Conservation (phyloP, 2,888 invertebrate species). For the Ceriagrion tenellum region DNA sequence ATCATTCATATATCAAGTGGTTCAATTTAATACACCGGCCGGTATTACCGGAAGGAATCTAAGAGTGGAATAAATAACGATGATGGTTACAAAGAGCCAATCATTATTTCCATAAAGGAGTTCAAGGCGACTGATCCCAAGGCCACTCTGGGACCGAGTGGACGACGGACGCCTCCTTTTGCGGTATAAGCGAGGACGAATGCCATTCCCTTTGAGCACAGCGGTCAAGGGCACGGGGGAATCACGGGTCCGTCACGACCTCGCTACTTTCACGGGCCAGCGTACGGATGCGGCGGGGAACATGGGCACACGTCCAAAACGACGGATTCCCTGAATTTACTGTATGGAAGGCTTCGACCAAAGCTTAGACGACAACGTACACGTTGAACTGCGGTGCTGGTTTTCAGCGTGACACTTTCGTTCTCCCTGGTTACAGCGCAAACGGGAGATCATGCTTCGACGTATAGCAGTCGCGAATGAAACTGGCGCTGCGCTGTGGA, state of each 20-base stretch:
- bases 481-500: no score
- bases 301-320: neutral
- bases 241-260: neutral
- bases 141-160: neutral
- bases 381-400: no score
- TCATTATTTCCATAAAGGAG: neutral
- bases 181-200: neutral
- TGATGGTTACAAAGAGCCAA: no score
- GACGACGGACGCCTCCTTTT: neutral
- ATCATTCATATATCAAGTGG: no score
- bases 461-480: no score
- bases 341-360: neutral
- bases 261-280: neutral
- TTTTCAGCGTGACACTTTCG: no score
- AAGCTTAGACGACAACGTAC: neutral
- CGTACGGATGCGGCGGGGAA: neutral
- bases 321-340: neutral
- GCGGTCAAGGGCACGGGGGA: conserved; percentile 39
- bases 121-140: neutral
- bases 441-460: no score
- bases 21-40: no score
- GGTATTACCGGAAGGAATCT: no score
- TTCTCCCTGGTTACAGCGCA: no score
- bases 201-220: conserved; percentile 30
- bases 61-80: no score